Base-by-base conservation (phyloP, 2,797 vertebrate species). In the Kryptolebias ocellatus region DNA sequence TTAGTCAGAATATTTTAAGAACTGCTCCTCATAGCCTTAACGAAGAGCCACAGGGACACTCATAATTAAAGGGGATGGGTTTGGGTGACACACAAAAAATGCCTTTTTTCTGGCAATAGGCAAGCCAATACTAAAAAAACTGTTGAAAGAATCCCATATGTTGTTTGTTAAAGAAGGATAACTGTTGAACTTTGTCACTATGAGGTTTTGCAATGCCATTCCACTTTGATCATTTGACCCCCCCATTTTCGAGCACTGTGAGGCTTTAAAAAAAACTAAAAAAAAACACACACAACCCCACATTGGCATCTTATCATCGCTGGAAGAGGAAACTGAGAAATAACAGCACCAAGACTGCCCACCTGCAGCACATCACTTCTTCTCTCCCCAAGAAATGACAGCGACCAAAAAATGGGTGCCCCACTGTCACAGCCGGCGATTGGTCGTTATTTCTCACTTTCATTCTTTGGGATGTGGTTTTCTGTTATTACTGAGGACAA, bases 351-450 rank as follows among this genome's bases (percentile, higher is more conserved):
- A 12, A 54, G 69, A 18, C 56, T 60, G 77, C 55, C 87, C 83
- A 83, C 89, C 85, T 80, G 77, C 84, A 75, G 80, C 67, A 81
- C 78, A 83, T 76, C 79, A 24, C 74, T 73, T 84, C 83, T 47
- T 66, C 70, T 70, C 85, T 72, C 83, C 79, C 64, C 83, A 34
- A 80, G 87, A 88, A 88, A 90, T 88, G 81, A 85, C 57, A 46
- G 78, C 70, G 69, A 74, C 76, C 76, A 75, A 83, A 86, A 86
- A 87, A 83, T 81, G 66, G 85, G 78, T 75, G 15, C 80, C 90
- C 87, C 8, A 82, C 86, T 75, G 87, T 74, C 81, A 67, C 87
- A 86, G 91, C 89, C 87, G 76, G 20, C 55, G 74, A 84, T 84
- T 84, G 85, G 72, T 76, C 85, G 59, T 89, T 76, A 77, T 84